Conservation (phyloP, 2,113 vertebrate species). For the Ardeotis arabs region DNA sequence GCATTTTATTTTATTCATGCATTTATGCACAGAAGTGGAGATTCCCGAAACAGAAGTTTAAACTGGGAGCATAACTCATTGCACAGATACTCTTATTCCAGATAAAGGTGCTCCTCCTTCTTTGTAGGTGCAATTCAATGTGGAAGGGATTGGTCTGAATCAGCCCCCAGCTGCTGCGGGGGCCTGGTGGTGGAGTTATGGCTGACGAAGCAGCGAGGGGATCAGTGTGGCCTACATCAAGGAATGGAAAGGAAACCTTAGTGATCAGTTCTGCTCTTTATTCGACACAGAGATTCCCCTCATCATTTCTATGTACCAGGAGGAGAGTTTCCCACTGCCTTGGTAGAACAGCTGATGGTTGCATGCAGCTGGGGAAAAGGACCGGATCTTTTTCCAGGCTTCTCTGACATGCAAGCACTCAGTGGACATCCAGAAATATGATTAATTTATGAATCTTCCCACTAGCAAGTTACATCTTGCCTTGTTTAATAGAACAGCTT, state of each 20-base stretch:
- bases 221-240: not conserved
- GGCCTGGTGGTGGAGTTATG: not conserved
- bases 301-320: not conserved
- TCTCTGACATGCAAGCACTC: not conserved
- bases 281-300: not conserved
- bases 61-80: not conserved
- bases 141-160: not conserved
- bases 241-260: not conserved
- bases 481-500: not conserved
- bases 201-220: not conserved
- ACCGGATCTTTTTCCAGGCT: not conserved
- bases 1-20: not conserved
- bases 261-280: not conserved
- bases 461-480: not conserved
- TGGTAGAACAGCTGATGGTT: not conserved
- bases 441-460: not conserved
- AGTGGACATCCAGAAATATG: not conserved
- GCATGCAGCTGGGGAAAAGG: not conserved
- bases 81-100: not conserved
- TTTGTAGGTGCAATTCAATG: fast-evolving
- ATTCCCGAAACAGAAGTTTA: not conserved
- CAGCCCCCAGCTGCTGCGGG: not conserved
- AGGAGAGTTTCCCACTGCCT: not conserved
- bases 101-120: not conserved
- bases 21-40: not conserved